Evolutionary conservation across 2,113 vertebrate genomes (phyloP), one percentile per base, ranked within the genome.

Genomic region (Clupea harengus): DNA sequence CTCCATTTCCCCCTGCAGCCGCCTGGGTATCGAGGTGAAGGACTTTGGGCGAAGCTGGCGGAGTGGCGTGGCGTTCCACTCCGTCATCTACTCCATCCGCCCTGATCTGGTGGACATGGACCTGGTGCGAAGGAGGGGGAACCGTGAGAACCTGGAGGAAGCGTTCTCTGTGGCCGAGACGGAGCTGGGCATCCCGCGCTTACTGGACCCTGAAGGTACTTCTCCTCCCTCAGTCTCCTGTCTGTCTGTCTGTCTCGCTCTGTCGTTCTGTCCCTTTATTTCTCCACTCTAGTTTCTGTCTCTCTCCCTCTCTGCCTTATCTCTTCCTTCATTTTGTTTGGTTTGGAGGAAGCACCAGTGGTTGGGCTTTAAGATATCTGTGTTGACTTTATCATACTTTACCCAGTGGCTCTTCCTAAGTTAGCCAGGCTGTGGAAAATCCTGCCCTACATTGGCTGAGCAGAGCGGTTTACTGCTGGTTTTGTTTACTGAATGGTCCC

Each of bases 1-100:
- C 20, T 64, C 7, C 1, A 2, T 28, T 32, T 32, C 39, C 13
- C 11, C 72, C 28, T 18, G 85, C 86, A 99, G 98, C 92, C 95
- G 94, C 84, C 84, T 92, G 50, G 97, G 97, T 72, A 94, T 98
- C 82, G 97, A 99, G 88, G 96, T 99, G 54, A 99, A 96, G 89
- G 98, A 99, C 92, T 99, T 99, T 82, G 98, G 98, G 22, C 92
- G 94, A 67, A 99, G 98, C 15, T 99, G 98, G 98, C 97, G 97
- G 64, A 97, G 93, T 8, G 98, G 98, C 20, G 87, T 97, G 83
- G 98, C 97, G 32, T 99, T 99, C 92, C 97, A 98, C 85, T 97
- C 97, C 0, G 87, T 99, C 57, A 98, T 99, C 92, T 95, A 97
- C 49, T 95, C 97, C 15, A 97, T 99, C 85, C 96, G 95, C 3